Evolutionary conservation across 2,113 vertebrate genomes (phyloP), one percentile per base, ranked within the genome.

Genomic region (Tricholaema leucomelas): DNA sequence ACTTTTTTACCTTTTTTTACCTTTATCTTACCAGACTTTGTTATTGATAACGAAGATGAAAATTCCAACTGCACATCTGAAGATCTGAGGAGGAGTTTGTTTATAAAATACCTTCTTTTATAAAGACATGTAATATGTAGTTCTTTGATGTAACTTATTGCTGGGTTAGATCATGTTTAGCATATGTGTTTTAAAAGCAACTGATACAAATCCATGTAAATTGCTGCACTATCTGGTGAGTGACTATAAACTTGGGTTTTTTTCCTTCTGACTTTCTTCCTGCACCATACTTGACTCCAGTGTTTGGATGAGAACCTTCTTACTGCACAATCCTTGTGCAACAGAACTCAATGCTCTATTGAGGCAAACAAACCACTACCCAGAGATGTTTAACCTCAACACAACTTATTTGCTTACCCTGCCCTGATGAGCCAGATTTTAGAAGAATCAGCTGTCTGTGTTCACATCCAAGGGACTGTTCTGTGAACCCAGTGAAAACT

Each of bases 91-190:
- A 60, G 6, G 81, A 79, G 20, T 63, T 80, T 75, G 63, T 85
- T 91, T 50, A 65, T 44, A 55, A 72, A 84, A 38, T 18, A 6
- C 14, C 8, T 14, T 15, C 8, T 21, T 12, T 10, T 48, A 50
- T 33, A 24, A 44, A 36, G 8, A 24, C 25, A 50, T 8, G 66
- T 10, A 75, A 14, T 15, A 46, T 6, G 3, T 59, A 69, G 27
- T 61, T 69, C 54, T 73, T 60, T 38, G 18, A 31, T 67, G 23
- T 77, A 92, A 95, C 9, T 95, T 92, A 87, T 92, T 96, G 64
- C 65, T 77, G 27, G 3, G 36, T 71, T 66, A 79, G 15, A 8
- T 67, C 66, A 20, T 58, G 16, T 24, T 46, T 2, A 38, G 33
- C 28, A 23, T 60, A 81, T 87, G 15, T 79, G 38, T 73, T 81